These are phyloP conservation scores for Neosilurus hyrtlii DNA, from an alignment of 2,797 vertebrate genomes.

Conservation along the genomic window DNA sequence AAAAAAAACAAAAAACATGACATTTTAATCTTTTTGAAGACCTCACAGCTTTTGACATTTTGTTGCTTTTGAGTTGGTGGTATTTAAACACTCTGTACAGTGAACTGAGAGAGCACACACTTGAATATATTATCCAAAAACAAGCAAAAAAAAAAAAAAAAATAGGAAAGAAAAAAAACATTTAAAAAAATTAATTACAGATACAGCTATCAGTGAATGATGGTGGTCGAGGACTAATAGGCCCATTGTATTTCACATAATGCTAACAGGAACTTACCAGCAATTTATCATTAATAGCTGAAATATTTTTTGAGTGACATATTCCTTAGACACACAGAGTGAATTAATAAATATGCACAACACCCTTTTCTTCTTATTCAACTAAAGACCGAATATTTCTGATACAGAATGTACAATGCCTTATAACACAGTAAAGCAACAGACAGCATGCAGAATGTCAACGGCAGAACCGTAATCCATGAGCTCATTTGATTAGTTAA, in stretches of 20 bases:
- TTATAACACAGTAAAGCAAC: slow-evolving; percentile 55
- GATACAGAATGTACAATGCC: slow-evolving; percentile 45
- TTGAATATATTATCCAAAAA: slow-evolving; percentile 10
- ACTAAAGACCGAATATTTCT: slow-evolving; percentile 38
- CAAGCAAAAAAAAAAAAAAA: not conserved
- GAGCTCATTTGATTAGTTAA: slow-evolving; percentile 67
- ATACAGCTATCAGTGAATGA: slow-evolving; percentile 1
- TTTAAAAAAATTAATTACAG: not conserved
- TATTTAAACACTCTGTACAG: slow-evolving; percentile 62
- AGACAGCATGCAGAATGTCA: slow-evolving; percentile 41
- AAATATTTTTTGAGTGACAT: slow-evolving; percentile 30
- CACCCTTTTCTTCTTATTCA: slow-evolving; percentile 55
- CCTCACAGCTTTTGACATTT: slow-evolving; percentile 58
- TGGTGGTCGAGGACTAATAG: slow-evolving; percentile 4
- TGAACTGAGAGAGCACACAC: slow-evolving; percentile 59
- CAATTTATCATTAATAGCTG: not conserved
- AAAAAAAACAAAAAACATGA: slow-evolving; percentile 54
- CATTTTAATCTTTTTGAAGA: slow-evolving; percentile 49
- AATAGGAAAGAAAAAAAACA: not conserved
- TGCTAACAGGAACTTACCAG: slow-evolving; percentile 7
- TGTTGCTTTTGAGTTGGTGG: slow-evolving; percentile 66
- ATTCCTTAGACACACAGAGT: slow-evolving; percentile 60
- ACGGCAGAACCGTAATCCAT: slow-evolving; percentile 35
- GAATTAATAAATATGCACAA: slow-evolving; percentile 71
- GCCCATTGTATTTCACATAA: not conserved